Evolutionary conservation across 2,797 vertebrate species (phyloP), one percentile per base, ranked within the genome.

Genomic region (Sebastes trivittatus): DNA sequence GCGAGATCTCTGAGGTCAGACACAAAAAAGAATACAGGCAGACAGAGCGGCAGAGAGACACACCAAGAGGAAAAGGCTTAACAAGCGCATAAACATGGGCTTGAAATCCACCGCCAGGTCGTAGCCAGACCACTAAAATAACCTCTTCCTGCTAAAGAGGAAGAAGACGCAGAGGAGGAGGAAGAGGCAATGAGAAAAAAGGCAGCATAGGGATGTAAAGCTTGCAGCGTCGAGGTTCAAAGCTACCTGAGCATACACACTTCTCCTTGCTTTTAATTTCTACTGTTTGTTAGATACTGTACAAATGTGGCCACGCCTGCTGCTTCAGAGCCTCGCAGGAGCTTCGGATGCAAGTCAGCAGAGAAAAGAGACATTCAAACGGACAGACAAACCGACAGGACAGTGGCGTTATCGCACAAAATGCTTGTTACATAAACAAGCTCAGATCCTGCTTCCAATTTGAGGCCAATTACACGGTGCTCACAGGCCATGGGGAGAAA

Each of bases 1-100:
- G 87, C 18, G 54, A 90, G 81, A 87, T 88, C 85, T 89, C 90
- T 72, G 86, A 92, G 93, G 90, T 94, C 90, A 90, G 82, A 78
- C 80, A 86, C 80, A 84, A 20, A 49, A 82, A 85, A 88, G 80
- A 77, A 82, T 60, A 76, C 82, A 78, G 78, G 46, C 82, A 84
- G 66, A 64, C 58, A 75, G 68, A 85, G 58, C 1, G 1, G 64
- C 73, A 55, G 30, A 69, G 81, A 87, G 30, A 80, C 76, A 63
- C 7, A 82, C 61, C 34, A 36, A 73, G 56, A 80, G 72, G 72
- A 85, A 73, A 1, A 42, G 77, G 76, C 70, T 77, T 78, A 80
- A 77, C 72, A 82, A 67, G 69, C 22, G 7, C n/a, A 13, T 13
- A 46, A 64, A 75, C 58, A 49, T 9, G 18, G 62, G 67, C 70